phyloP scores from a whole-genome alignment of 2,797 vertebrate genomes.

The Sebastes melanostomus region DNA sequence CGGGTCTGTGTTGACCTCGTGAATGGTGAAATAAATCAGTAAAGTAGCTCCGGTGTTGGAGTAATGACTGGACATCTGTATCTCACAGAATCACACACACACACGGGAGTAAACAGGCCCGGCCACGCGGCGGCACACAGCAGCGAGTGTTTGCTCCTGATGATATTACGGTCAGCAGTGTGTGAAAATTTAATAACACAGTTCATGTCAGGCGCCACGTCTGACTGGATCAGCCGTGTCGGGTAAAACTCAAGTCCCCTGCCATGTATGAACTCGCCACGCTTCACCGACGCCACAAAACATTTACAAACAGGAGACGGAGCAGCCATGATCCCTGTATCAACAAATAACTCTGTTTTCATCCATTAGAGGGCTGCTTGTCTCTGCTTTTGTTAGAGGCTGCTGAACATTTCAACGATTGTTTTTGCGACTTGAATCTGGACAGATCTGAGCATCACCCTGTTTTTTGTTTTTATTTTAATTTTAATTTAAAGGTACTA shows the following conservation, averaged over 20 bases:
- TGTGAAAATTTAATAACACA: constrained; percentile 74
- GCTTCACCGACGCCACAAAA: constrained; percentile 31
- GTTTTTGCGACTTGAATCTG: not conserved
- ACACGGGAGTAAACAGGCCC: constrained; percentile 17
- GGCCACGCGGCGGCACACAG: constrained; percentile 11
- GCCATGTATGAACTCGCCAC: constrained; percentile 19
- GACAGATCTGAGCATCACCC: not conserved
- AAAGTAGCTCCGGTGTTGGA: not conserved
- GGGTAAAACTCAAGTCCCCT: constrained; percentile 24
- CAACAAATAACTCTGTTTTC: not conserved
- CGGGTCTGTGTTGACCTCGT: not conserved
- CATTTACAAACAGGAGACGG: constrained; percentile 20
- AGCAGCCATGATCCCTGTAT: constrained; percentile 15
- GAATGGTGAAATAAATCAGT: constrained; percentile 14
- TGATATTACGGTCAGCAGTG: constrained; percentile 67
- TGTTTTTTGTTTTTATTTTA: not conserved
- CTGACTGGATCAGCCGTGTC: constrained; percentile 32
- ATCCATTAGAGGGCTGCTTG: not conserved
- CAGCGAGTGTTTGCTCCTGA: constrained; percentile 37
- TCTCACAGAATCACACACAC: constrained; percentile 10
- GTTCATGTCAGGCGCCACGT: constrained; percentile 49
- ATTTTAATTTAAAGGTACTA: too few species aligned
- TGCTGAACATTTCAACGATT: not conserved
- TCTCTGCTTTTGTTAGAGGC: not conserved
- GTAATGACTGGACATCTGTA: not conserved